These are phyloP conservation scores for Turnix velox DNA, from an alignment of 2,113 vertebrate genomes.

Conservation along the genomic window DNA sequence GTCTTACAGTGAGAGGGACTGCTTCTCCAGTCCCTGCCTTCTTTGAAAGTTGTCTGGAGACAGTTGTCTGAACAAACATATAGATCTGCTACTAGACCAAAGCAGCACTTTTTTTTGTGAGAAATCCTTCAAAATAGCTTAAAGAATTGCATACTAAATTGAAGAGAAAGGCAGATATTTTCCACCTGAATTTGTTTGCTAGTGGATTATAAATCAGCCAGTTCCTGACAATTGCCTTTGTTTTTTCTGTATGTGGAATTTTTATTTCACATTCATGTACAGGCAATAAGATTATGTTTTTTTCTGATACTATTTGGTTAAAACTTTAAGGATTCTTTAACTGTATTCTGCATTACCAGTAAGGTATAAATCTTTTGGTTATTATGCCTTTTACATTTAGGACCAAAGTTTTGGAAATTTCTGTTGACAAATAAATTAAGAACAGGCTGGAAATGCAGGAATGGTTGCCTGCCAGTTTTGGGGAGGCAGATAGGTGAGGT, in stretches of 20 bases:
- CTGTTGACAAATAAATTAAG: neutral
- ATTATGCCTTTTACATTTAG: neutral
- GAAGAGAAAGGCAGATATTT: neutral
- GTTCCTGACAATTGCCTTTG: neutral
- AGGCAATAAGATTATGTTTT: neutral
- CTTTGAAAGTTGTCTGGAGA: neutral
- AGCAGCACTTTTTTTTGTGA: neutral
- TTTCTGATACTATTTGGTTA: neutral
- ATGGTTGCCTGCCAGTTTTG: neutral
- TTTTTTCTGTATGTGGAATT: neutral
- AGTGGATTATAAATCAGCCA: neutral
- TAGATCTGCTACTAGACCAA: neutral
- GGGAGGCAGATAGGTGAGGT: neutral
- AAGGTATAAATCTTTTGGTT: neutral
- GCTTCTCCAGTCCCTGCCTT: neutral
- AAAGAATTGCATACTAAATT: neutral
- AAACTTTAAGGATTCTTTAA: neutral
- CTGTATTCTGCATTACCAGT: neutral
- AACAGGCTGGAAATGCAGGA: neutral
- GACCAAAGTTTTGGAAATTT: neutral
- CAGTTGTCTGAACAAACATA: neutral
- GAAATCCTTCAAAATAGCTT: slow-evolving; percentile 3
- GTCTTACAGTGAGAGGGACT: neutral
- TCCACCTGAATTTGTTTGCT: neutral
- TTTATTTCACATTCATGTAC: neutral